A percentile compares a stretch with the other conserved stretches of the same genome.
Evolutionary conservation across 2,113 vertebrate genomes (phyloP).

Genomic region (Hepsetus odoe): DNA sequence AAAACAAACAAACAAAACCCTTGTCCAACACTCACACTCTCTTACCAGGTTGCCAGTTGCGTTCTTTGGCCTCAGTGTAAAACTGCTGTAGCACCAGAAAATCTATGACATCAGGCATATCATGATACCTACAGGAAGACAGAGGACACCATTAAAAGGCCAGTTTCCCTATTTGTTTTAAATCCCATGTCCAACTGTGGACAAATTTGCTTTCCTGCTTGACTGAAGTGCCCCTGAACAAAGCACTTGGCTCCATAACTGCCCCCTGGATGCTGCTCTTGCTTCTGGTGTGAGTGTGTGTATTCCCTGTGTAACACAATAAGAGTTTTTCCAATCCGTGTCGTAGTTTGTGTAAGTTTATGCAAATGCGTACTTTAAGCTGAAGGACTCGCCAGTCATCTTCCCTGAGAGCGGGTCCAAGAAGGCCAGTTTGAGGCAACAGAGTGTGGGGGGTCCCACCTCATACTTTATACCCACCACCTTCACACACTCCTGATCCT

Average conservation of each 20-base stretch:
- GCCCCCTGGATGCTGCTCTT: too few relatives aligned
- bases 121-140: slow-evolving; percentile 84
- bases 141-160: neutral
- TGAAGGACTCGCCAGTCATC: slow-evolving; percentile 97
- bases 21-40: neutral
- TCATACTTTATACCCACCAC: slow-evolving; percentile 98
- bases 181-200: too few relatives aligned
- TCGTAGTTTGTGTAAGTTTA: neutral
- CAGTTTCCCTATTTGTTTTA: too few relatives aligned
- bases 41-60: slow-evolving; percentile 94
- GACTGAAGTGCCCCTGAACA: too few relatives aligned
- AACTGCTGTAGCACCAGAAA: slow-evolving; percentile 97
- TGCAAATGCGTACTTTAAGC: slow-evolving; percentile 86
- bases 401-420: slow-evolving; percentile 94
- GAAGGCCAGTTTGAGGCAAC: slow-evolving; percentile 96
- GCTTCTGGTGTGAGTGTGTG: too few relatives aligned
- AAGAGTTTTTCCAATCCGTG: neutral
- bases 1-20: too few relatives aligned
- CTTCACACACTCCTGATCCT: slow-evolving; percentile 99
- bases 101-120: slow-evolving; percentile 99
- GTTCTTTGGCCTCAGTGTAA: slow-evolving; percentile 97
- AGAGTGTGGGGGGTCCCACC: slow-evolving; percentile 93
- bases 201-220: too few relatives aligned
- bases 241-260: too few relatives aligned
- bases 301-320: neutral